Evolutionary conservation across 2,113 vertebrate genomes (phyloP).

Genomic region (Corydoras maculifer): DNA sequence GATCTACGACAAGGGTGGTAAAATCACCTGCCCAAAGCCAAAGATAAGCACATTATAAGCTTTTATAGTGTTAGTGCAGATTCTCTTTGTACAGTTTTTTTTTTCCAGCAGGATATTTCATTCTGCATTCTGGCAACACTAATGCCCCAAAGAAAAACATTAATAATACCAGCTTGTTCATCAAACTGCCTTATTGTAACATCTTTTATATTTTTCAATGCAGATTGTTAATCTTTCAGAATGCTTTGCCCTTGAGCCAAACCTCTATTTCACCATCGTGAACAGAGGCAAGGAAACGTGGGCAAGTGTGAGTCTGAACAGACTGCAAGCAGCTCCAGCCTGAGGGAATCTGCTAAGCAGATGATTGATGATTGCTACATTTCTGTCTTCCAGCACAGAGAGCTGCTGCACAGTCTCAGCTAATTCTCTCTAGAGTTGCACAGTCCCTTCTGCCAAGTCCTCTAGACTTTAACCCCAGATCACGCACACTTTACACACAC

Average conservation of each 20-base stretch:
- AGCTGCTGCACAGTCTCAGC: not conserved
- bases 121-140: not conserved
- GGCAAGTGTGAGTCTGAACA: constrained; percentile 22
- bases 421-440: not conserved
- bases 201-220: constrained; percentile 1
- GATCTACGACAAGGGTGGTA: not conserved
- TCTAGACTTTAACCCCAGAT: constrained; percentile 13
- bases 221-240: not conserved
- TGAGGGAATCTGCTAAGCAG: constrained; percentile 23
- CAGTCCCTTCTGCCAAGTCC: not conserved
- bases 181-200: not conserved
- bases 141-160: constrained; percentile 1
- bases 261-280: constrained; percentile 1
- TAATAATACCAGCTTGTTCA: constrained; percentile 1
- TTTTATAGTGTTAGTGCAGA: not conserved
- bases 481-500: not conserved
- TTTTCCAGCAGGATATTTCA: not conserved
- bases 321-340: constrained; percentile 19
- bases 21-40: too few relatives aligned
- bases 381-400: constrained; percentile 1
- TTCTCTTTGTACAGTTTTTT: not conserved
- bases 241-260: constrained; percentile 29
- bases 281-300: not conserved
- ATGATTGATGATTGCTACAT: constrained; percentile 28
- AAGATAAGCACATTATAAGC: too few relatives aligned